Evolutionary conservation across 2,113 vertebrate genomes (phyloP).

Genomic region (Ornithorhynchus anatinus): DNA sequence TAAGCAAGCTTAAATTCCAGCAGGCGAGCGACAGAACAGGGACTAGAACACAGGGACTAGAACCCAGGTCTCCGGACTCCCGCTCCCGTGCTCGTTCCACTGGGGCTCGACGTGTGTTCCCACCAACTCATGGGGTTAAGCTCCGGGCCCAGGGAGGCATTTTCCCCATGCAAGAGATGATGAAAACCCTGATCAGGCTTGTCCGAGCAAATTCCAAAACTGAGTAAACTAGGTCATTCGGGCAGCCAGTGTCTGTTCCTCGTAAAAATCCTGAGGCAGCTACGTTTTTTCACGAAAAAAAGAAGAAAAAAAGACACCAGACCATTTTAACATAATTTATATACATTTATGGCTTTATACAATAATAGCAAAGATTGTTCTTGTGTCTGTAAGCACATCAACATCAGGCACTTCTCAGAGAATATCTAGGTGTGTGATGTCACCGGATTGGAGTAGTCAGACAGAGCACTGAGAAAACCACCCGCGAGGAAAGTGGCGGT

Average conservation of each 20-base stretch:
- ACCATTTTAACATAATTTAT: slow-evolving; percentile 82
- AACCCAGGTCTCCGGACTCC: too few species aligned
- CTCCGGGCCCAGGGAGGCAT: background rate
- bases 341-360: slow-evolving; percentile 92
- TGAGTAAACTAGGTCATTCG: background rate
- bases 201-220: slow-evolving; percentile 1
- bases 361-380: slow-evolving; percentile 82
- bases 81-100: too few species aligned
- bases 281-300: slow-evolving; percentile 36
- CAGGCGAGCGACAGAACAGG: too few species aligned
- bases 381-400: slow-evolving; percentile 78
- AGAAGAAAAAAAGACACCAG: slow-evolving; percentile 72
- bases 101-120: too few species aligned
- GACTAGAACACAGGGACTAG: too few species aligned
- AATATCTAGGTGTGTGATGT: slow-evolving; percentile 63
- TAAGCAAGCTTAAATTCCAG: background rate
- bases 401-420: slow-evolving; percentile 84
- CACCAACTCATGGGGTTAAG: background rate
- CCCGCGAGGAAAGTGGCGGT: slow-evolving; percentile 50
- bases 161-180: background rate
- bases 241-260: background rate
- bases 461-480: slow-evolving; percentile 47
- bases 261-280: slow-evolving; percentile 55
- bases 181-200: background rate
- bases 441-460: slow-evolving; percentile 57